Evolutionary conservation across 2,113 vertebrate genomes (phyloP), one percentile per base, ranked within the genome.

Genomic region (Rhagologus leucostigma): DNA sequence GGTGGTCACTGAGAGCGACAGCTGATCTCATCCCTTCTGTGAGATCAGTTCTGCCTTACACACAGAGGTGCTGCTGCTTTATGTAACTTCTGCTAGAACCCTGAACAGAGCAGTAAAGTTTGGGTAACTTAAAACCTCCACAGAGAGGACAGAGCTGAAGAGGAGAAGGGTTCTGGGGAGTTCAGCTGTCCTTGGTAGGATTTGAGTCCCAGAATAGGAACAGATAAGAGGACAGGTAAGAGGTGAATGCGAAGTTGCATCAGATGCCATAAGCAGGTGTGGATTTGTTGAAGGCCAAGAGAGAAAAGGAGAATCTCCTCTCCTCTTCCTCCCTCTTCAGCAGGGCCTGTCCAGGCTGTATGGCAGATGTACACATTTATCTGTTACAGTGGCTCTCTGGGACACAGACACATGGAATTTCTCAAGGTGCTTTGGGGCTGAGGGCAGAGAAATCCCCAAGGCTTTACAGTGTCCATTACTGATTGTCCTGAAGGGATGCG

Each of bases 401-500:
- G 35, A 24, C 35, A 13, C 35, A 74, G 27, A 13, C 15, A 10
- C 0, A 0, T 2, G 53, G 63, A 3, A 17, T 41, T 18, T 44
- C 39, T 65, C 30, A 1, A 15, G 41, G 42, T 70, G 46, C 27
- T 81, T 35, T 70, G 56, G 60, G 41, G 35, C 50, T 74, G 62
- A 27, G 35, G 81, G 22, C 44, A 42, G 49, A 57, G 29, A 52
- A 73, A 55, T 24, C 39, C 39, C 57, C 0, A 0, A 46, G 56
- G 12, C 15, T 26, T 46, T 0, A 0, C 14, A 16, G 35, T 6
- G 14, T 27, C 57, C 55, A 23, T 0, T 10, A 13, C 4, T 11
- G 9, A 27, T 2, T 55, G 22, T 35, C 10, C 0, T 8, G 10
- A 24, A 23, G 5, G 3, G 44, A 16, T 39, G 39, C 14, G 35